phyloP scores from a whole-genome alignment of 2,888 invertebrate species.

The Mystacides longicornis region DNA sequence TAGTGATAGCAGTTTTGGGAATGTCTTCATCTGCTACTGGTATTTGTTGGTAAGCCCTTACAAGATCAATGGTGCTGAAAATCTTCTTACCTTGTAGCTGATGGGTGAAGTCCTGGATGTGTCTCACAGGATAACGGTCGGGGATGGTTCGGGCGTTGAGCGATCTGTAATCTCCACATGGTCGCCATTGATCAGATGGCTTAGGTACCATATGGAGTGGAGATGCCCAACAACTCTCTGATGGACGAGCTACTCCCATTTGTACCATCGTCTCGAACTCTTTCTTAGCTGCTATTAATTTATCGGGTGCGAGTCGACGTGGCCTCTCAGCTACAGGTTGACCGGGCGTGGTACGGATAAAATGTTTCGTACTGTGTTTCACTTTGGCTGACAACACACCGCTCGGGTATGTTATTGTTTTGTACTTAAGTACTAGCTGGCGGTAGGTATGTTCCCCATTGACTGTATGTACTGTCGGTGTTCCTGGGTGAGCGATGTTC shows the following conservation, averaged over 20 bases:
- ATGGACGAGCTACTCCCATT: conserved; percentile 31
- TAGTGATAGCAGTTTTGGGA: conserved; percentile 33
- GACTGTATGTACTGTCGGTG: too few species aligned
- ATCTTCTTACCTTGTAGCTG: conserved; percentile 25
- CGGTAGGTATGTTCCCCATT: too few species aligned
- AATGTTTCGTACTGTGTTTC: conserved; percentile 13
- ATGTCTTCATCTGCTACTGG: conserved; percentile 31
- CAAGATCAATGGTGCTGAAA: conserved; percentile 29
- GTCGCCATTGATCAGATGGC: conserved; percentile 12
- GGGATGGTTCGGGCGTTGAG: conserved; percentile 30
- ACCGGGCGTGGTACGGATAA: conserved; percentile 22
- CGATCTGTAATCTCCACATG: conserved; percentile 32
- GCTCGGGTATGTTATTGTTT: too few species aligned
- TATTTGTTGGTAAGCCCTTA: conserved; percentile 32
- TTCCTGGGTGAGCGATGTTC: too few species aligned
- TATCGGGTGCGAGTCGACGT: conserved; percentile 16
- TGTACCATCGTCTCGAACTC: conserved; percentile 28
- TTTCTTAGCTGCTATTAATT: conserved; percentile 12
- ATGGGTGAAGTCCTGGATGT: conserved; percentile 29
- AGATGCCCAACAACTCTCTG: conserved; percentile 31
- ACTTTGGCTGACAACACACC: too few species aligned
- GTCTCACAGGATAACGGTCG: conserved; percentile 31
- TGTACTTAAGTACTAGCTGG: too few species aligned
- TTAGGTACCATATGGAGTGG: conserved; percentile 29
- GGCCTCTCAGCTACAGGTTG: conserved; percentile 18